Base-by-base conservation (phyloP, 2,797 vertebrate genomes). In the Sebastes itinus region DNA sequence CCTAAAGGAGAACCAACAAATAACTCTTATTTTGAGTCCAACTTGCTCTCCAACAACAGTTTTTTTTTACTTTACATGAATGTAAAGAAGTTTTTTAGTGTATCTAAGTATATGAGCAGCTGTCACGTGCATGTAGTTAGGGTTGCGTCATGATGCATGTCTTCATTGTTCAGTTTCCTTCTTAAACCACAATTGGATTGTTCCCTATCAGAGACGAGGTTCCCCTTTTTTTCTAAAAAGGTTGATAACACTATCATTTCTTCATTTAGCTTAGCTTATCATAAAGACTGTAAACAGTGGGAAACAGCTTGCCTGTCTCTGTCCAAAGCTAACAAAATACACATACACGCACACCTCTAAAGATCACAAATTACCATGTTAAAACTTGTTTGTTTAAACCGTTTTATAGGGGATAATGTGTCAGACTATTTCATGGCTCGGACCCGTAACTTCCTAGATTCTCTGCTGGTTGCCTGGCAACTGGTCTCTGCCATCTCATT, bases 201-300 rank as follows among this genome's bases (percentile, higher is more conserved):
- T 87, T 88, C 73, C 65, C 33, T 3, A 20, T 75, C 56, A 20
- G n/a, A 62, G 28, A 73, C 28, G 13, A 74, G 13, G 61, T 91
- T 88, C 77, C 72, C n/a, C 33, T 3, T 65, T 82, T 89, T 78
- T 38, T 20, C 4, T 55, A 1, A 27, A 54, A 54, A 27, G 9
- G 62, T 18, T 55, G 25, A 56, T 2, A 14, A 7, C 14, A 32
- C 23, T 67, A 8, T 38, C 1, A 22, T 38, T 42, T 42, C 38
- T 42, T 42, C 38, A 42, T 42, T 66, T 60, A 33, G 23, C 71
- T 46, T 46, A 67, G 32, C 7, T 59, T 30, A 12, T 22, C 13
- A 12, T 8, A 14, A n/a, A 30, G n/a, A 56, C 46, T 12, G 6
- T 12, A 28, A 49, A 5, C n/a, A 60, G 25, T 23, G 18, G 16